Evolutionary conservation across 2,888 invertebrate species (phyloP).

Genomic region (Noctua pronuba): DNA sequence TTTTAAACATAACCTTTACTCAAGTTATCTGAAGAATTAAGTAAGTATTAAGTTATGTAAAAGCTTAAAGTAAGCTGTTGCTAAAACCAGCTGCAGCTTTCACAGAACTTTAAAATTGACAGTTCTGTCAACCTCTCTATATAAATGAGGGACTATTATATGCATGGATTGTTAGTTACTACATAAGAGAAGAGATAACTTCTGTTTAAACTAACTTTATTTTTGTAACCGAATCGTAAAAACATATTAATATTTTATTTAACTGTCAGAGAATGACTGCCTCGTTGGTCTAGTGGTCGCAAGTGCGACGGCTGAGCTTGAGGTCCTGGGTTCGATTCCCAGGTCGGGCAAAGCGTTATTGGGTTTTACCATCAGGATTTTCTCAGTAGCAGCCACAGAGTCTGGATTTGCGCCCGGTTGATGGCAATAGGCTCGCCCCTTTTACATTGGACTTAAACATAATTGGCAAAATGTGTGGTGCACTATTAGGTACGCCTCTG

Average conservation of each 20-base stretch:
- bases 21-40: conserved; percentile 4
- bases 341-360: too few relatives aligned
- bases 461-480: too few relatives aligned
- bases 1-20: not conserved
- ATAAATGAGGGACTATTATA: conserved; percentile 4
- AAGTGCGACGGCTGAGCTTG: not conserved
- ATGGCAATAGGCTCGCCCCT: too few relatives aligned
- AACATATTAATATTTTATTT: not conserved
- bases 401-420: too few relatives aligned
- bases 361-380: too few relatives aligned
- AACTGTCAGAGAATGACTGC: too few relatives aligned
- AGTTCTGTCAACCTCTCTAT: conserved; percentile 20
- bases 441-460: too few relatives aligned
- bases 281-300: not conserved
- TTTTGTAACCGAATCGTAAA: not conserved
- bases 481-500: too few relatives aligned
- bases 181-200: conserved; percentile 8
- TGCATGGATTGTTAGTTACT: conserved; percentile 15
- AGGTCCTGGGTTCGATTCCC: too few relatives aligned
- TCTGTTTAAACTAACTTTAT: not conserved
- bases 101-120: conserved; percentile 15
- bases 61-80: conserved; percentile 26
- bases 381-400: too few relatives aligned
- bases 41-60: not conserved
- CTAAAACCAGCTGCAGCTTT: not conserved